A percentile compares a stretch with the other conserved stretches of the same genome.
Evolutionary conservation across 2,797 vertebrate genomes (phyloP).

Genomic region (Eutrigla gurnardus): DNA sequence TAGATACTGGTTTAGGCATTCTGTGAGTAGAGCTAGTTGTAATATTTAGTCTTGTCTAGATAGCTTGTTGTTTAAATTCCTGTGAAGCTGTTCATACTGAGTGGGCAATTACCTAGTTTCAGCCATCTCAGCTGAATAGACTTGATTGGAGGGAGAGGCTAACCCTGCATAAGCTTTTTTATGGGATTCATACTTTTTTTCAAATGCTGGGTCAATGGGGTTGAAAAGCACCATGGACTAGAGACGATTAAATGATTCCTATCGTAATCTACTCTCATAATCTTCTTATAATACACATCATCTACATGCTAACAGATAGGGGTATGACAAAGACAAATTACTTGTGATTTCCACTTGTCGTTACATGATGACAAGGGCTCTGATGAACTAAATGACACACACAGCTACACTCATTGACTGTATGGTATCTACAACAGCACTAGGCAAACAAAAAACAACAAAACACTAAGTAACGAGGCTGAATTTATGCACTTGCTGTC

Average conservation of each 20-base stretch:
- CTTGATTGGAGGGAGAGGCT: no score
- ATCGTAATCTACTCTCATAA: not conserved
- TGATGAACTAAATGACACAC: not conserved
- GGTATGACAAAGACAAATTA: slow-evolving; percentile 15
- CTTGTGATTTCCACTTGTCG: slow-evolving; percentile 9
- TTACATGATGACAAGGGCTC: slow-evolving; percentile 8
- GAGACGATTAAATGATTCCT: slow-evolving; percentile 5
- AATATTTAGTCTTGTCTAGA: no score
- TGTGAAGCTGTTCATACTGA: no score
- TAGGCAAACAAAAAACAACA: slow-evolving; percentile 6
- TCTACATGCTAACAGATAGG: slow-evolving; percentile 3
- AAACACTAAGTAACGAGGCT: slow-evolving; percentile 31
- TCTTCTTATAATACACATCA: slow-evolving; percentile 14
- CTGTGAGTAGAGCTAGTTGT: no score
- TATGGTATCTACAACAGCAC: not conserved
- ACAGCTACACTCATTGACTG: not conserved
- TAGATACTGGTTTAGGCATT: no score
- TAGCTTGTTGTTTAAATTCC: no score
- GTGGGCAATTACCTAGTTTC: no score
- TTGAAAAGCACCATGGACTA: slow-evolving; percentile 2
- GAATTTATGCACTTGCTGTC: slow-evolving; percentile 38
- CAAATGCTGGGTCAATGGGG: not conserved
- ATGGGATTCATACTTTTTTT: not conserved
- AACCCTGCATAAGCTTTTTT: not conserved
- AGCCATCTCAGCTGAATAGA: no score